A percentile compares a stretch with the other conserved stretches of the same genome.
Conservation (phyloP, 92 coral and sea anemone genomes). For the Montipora capitata region DNA sequence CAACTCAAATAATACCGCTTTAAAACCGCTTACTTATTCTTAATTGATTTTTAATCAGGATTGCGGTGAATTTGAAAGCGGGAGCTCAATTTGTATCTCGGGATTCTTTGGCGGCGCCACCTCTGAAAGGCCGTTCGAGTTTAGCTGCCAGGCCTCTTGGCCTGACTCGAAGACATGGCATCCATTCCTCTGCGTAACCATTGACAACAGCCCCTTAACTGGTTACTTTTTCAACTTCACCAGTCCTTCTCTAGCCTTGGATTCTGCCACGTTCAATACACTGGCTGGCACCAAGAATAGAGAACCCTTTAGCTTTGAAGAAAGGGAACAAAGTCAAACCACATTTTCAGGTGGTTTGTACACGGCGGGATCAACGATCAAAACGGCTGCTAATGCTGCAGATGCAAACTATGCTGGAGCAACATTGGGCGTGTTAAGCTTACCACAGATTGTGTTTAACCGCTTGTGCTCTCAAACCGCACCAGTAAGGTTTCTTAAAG, state of each 20-base stretch:
- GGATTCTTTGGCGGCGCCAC: conserved; percentile 94
- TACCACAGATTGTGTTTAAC: conserved; percentile 83
- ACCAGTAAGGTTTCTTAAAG: conserved; percentile 88
- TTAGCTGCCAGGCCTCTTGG: conserved; percentile 97
- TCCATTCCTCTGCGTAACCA: conserved; percentile 88
- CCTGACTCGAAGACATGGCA: conserved; percentile 88
- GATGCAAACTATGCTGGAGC: conserved; percentile 80
- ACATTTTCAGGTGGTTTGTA: conserved; percentile 70
- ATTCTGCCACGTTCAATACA: conserved; percentile 52
- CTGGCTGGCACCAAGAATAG: conserved; percentile 63
- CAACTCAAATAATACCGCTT: too few relatives aligned
- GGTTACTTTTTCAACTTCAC: conserved; percentile 91
- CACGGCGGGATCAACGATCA: conserved; percentile 82
- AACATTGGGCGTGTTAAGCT: conserved; percentile 77
- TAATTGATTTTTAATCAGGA: conserved; percentile 56
- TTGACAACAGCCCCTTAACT: conserved; percentile 90
- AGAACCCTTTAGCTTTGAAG: conserved; percentile 55
- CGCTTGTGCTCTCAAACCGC: conserved; percentile 86
- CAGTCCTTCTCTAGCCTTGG: conserved; percentile 69
- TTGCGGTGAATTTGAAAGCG: conserved; percentile 76
- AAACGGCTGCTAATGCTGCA: conserved; percentile 83
- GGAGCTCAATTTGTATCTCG: conserved; percentile 78
- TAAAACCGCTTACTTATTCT: background rate
- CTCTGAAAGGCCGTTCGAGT: conserved; percentile 85
- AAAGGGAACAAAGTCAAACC: conserved; percentile 60